These are phyloP conservation scores for Hyposmocoma kahamanoa DNA, from an alignment of 1,140 invertebrate genomes.

Conservation along the genomic window DNA sequence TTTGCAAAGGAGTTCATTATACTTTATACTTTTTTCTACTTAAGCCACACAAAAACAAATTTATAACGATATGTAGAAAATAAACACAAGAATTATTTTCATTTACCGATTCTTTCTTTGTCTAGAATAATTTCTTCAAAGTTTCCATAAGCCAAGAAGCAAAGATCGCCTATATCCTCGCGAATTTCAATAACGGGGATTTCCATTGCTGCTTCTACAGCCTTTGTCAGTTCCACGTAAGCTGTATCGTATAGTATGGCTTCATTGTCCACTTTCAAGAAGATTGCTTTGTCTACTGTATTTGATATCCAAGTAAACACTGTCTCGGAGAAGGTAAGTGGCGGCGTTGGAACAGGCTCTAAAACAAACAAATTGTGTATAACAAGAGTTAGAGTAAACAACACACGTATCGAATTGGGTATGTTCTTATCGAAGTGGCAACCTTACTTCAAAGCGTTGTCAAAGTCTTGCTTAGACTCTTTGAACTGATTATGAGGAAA, in stretches of 20 bases:
- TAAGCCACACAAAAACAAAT: too few species aligned
- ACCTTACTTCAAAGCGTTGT: too few species aligned
- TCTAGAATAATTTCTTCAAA: conserved; percentile 51
- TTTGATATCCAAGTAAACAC: conserved; percentile 41
- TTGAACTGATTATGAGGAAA: too few species aligned
- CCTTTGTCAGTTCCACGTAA: conserved; percentile 48
- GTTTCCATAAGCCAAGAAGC: conserved; percentile 36
- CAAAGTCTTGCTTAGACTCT: too few species aligned
- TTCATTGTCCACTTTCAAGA: conserved; percentile 33
- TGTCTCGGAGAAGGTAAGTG: conserved; percentile 42
- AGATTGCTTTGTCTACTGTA: conserved; percentile 57
- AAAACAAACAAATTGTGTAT: too few species aligned
- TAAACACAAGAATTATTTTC: too few species aligned
- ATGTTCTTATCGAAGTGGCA: too few species aligned
- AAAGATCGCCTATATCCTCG: conserved; percentile 46
- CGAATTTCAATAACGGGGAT: conserved; percentile 50
- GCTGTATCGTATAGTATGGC: conserved; percentile 48
- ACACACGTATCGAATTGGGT: too few species aligned
- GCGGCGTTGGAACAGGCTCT: conserved; percentile 51
- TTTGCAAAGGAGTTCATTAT: too few species aligned
- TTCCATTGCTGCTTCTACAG: conserved; percentile 58
- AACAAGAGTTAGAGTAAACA: too few species aligned
- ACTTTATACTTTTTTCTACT: too few species aligned
- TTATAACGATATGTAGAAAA: too few species aligned
- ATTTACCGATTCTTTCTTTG: conserved; percentile 47